Evolutionary conservation across 1,140 invertebrate genomes (phyloP), one percentile per base, ranked within the genome.

Genomic region (Penaeus vannamei): DNA sequence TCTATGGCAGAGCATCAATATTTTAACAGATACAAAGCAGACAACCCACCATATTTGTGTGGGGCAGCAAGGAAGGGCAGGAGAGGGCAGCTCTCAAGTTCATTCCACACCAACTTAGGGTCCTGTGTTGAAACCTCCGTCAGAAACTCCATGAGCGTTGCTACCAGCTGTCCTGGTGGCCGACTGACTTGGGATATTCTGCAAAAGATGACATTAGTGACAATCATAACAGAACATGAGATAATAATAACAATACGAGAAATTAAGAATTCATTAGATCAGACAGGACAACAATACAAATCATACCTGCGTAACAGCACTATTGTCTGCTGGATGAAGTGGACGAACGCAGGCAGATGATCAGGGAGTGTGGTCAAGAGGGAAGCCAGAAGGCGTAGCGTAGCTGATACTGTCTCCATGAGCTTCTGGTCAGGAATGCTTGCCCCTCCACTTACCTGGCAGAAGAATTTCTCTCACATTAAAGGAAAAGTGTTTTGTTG

Each of bases 1-100:
- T 53, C 10, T 53, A 14, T 53, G 53, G 17, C 8, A 53, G 46
- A 8, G n/a, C 72, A 76, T 20, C 19, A 76, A 0, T 20, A 20
- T 14, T 76, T 76, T 17, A 76, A 29, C 19, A 4, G 42, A 76
- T 2, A 20, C 22, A 32, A 76, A 76, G 26, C n/a, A 61, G 26
- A 23, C 2, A 32, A 66, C 14, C 3, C 36, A 87, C 86, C 86
- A 69, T 79, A 17, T 53, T 32, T 64, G 36, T 87, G 61, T 60
- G 86, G 36, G 23, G 80, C 23, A 29, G 85, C 81, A 36, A 90
- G 59, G 81, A 77, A 90, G 19, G 90, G 90, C 36, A 90, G 64
- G 29, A 90, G 80, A 26, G 82, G 85, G 26, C 90, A 86, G 2
- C 90, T 69, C 42, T 90, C 90, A 36, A 90, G 32, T 20, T 86